Evolutionary conservation across 2,888 invertebrate species (phyloP), one percentile per base, ranked within the genome.

Genomic region (Acanthopleura granulata): DNA sequence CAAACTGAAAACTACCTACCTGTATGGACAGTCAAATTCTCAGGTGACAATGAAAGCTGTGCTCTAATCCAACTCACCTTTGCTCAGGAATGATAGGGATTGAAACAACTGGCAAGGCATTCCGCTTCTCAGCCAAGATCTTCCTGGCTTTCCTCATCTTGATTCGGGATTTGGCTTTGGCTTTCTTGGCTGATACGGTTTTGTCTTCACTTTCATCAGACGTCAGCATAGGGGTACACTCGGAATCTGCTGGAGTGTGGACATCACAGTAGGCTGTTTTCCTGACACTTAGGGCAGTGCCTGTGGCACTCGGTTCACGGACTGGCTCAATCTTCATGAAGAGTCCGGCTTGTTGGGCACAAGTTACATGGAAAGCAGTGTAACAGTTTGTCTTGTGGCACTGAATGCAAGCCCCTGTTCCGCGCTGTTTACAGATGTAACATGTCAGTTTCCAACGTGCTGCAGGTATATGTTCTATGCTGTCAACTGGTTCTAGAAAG

Each of bases 301-400:
- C 85, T 74, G 79, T 80, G 49, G 83, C 81, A 74, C 82, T 84
- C 14, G 85, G 82, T 74, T 89, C 93, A 84, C 94, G 93, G 0
- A 97, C 95, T 0, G 97, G 97, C 87, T 98, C 96, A 95, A 99
- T 98, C 87, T 96, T 95, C 90, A 90, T 91, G 78, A 86, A 90
- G 51, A 99, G 92, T 0, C 94, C 97, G 30, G 98, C 97, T 79
- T 91, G 97, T 90, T 98, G 98, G 0, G 99, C 99, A 91, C 99
- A 99, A 0, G 99, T 99, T 3, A 99, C 99, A 90, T 99, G 99
- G 91, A 99, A 99, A 0, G 99, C 98, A 14, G 97, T 95, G 89
- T 98, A 98, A 89, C 98, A 98, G 91, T 96, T 97, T 84, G 94
- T 95, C 87, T 97, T 96, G 91, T 98, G 97, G 90, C 99, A 99